These are phyloP conservation scores for Mesaphorura yosii DNA, from an alignment of 1,140 invertebrate species.

Conservation along the genomic window DNA sequence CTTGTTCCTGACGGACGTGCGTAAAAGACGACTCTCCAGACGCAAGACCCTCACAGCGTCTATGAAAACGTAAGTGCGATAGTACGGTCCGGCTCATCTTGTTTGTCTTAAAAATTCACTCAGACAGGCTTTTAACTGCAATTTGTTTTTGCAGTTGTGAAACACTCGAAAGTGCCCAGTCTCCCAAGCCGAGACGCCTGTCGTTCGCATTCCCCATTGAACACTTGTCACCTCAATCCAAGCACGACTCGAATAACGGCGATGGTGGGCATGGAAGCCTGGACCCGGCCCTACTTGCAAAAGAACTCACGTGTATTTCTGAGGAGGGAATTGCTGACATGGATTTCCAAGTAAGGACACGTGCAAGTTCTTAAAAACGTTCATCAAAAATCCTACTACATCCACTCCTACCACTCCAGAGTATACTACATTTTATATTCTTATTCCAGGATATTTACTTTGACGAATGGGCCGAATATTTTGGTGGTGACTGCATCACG, in stretches of 20 bases:
- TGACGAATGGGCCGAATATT: constrained; percentile 61
- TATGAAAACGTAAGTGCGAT: constrained; percentile 29
- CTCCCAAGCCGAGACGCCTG: constrained; percentile 23
- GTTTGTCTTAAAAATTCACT: neutral
- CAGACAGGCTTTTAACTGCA: neutral
- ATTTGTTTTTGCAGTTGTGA: constrained; percentile 21
- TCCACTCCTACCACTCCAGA: constrained; percentile 36
- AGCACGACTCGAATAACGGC: constrained; percentile 22
- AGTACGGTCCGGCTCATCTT: no score
- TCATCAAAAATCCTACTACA: neutral
- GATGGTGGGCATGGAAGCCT: constrained; percentile 15
- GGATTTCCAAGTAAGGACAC: constrained; percentile 46
- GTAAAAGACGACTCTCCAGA: constrained; percentile 48
- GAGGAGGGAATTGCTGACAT: constrained; percentile 74
- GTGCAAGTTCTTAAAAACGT: neutral
- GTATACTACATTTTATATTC: constrained; percentile 42
- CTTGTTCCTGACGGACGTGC: constrained; percentile 66
- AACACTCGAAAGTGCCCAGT: constrained; percentile 24
- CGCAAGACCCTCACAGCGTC: constrained; percentile 29
- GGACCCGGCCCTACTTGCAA: constrained; percentile 23
- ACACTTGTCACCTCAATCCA: constrained; percentile 26
- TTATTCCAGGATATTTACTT: constrained; percentile 54
- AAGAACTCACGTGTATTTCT: constrained; percentile 70
- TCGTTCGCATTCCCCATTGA: constrained; percentile 30
- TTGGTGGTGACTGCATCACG: constrained; percentile 66